Evolutionary conservation across 2,888 invertebrate genomes (phyloP).

Genomic region (Hypselothyrea guttata): DNA sequence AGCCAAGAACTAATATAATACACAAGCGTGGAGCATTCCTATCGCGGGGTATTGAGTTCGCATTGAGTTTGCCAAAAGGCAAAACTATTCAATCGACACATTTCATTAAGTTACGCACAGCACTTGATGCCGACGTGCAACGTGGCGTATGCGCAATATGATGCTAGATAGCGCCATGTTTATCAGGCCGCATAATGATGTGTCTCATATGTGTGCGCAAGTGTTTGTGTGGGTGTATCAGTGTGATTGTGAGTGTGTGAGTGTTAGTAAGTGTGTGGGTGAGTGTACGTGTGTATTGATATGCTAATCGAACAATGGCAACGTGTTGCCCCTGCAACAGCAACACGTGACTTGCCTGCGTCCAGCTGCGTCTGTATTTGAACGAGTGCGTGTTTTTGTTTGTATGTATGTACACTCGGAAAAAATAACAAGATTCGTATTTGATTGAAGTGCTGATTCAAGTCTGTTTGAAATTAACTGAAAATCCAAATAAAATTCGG

Average conservation of each 20-base stretch:
- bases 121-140: slow-evolving; percentile 55
- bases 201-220: slow-evolving; percentile 47
- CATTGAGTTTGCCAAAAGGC: slow-evolving; percentile 2
- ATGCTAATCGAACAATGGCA: slow-evolving; percentile 70
- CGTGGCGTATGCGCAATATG: slow-evolving; percentile 67
- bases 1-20: slow-evolving; percentile 66
- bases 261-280: slow-evolving; percentile 5
- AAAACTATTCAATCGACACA: slow-evolving; percentile 75
- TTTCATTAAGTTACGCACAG: slow-evolving; percentile 71
- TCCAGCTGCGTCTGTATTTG: background rate
- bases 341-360: slow-evolving; percentile 56
- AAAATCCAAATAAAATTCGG: no score
- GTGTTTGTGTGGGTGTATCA: slow-evolving; percentile 2
- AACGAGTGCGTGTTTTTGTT: no score
- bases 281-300: slow-evolving; percentile 66
- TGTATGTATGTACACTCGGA: background rate
- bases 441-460: no score
- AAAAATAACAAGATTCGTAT: no score
- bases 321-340: slow-evolving; percentile 52
- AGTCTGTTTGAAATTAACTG: no score
- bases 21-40: slow-evolving; percentile 4
- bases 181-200: slow-evolving; percentile 73
- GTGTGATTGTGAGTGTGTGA: slow-evolving; percentile 9
- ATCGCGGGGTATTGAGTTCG: slow-evolving; percentile 22
- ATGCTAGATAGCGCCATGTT: slow-evolving; percentile 33